Conservation (phyloP, 2,797 vertebrate genomes). For the Enteromius treurensis region DNA sequence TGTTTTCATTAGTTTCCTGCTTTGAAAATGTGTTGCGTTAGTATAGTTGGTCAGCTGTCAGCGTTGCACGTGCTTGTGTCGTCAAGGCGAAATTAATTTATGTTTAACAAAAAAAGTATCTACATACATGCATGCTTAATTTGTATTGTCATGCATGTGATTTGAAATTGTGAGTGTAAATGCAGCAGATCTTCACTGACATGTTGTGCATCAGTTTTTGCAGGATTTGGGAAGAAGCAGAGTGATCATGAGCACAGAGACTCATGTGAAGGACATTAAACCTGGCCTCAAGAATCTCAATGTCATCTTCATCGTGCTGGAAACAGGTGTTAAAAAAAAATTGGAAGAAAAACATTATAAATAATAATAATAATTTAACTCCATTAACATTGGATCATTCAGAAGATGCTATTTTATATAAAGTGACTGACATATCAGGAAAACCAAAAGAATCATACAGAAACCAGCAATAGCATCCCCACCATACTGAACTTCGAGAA, state of each 20-base stretch:
- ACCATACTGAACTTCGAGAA: neutral
- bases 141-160: neutral
- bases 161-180: conserved; percentile 15
- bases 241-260: conserved; percentile 81
- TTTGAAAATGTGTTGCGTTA: neutral
- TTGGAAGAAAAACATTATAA: neutral
- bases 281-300: conserved; percentile 86
- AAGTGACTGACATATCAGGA: neutral
- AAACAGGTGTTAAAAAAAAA: conserved; percentile 77
- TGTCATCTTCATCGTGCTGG: conserved; percentile 86
- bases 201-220: conserved; percentile 27
- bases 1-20: conserved; percentile 16
- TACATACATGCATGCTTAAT: neutral
- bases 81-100: neutral
- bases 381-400: neutral
- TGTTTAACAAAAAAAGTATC: neutral
- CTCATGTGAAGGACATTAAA: conserved; percentile 85
- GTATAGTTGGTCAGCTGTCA: conserved; percentile 1
- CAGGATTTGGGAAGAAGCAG: conserved; percentile 37
- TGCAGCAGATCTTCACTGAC: conserved; percentile 12
- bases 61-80: neutral
- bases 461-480: neutral
- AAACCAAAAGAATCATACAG: neutral
- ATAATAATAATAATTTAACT: neutral
- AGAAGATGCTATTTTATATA: neutral